phyloP scores from a whole-genome alignment of 2,888 invertebrate species.

The Arctia plantaginis region DNA sequence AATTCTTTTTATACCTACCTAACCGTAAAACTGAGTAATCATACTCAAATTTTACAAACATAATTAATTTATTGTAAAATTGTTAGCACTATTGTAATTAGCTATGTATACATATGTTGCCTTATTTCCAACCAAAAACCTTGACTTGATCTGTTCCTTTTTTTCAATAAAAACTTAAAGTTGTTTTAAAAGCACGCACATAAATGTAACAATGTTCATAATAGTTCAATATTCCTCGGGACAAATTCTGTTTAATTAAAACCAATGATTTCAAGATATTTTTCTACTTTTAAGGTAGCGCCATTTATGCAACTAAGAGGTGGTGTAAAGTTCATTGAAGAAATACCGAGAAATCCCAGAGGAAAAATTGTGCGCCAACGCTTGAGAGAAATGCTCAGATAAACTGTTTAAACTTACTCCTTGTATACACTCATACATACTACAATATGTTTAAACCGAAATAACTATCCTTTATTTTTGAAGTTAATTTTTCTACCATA shows the following conservation, averaged over 20 bases:
- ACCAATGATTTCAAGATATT: constrained; percentile 31
- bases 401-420: constrained; percentile 35
- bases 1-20: no score
- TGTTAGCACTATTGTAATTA: no score
- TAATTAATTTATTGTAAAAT: no score
- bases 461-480: background rate
- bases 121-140: no score
- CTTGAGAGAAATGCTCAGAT: constrained; percentile 80
- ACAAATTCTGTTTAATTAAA: constrained; percentile 26
- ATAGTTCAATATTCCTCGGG: no score
- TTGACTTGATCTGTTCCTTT: no score
- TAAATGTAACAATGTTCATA: no score
- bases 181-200: no score
- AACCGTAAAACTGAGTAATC: no score
- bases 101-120: no score
- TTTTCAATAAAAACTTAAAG: no score
- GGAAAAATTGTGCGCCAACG: constrained; percentile 89
- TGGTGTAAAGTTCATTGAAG: constrained; percentile 88
- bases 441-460: background rate
- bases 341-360: constrained; percentile 89
- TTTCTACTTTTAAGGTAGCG: constrained; percentile 70
- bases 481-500: background rate
- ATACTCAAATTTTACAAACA: no score
- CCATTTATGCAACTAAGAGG: constrained; percentile 89
- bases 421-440: background rate